These are phyloP conservation scores for Trichogramma dendrolimi DNA, from an alignment of 2,888 invertebrate genomes.

Conservation along the genomic window DNA sequence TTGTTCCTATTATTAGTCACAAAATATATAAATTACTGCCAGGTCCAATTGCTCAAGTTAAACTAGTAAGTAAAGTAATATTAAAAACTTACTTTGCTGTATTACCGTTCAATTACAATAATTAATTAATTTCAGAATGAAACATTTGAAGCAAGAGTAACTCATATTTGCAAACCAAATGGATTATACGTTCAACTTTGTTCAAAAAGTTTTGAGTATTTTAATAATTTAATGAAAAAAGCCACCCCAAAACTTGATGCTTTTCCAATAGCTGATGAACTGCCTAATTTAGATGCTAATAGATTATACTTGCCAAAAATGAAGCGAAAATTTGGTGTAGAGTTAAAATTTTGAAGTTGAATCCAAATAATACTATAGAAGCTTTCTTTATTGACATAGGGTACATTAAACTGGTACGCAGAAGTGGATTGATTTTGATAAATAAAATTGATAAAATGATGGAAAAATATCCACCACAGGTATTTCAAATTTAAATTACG, in stretches of 20 bases:
- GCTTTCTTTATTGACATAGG: slow-evolving; percentile 10
- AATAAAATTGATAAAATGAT: slow-evolving; percentile 5
- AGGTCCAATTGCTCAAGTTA: not conserved
- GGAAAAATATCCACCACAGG: slow-evolving; percentile 10
- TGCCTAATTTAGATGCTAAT: not conserved
- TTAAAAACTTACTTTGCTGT: not conserved
- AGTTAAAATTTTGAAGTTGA: not conserved
- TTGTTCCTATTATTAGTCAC: not conserved
- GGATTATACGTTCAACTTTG: not conserved
- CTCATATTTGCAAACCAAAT: not conserved
- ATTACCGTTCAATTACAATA: not conserved
- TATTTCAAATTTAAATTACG: not conserved
- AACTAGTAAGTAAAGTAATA: slow-evolving; percentile 2
- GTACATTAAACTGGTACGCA: not conserved
- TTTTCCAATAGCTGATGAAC: too few species aligned
- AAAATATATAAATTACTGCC: not conserved
- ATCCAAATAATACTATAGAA: not conserved
- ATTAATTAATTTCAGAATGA: not conserved
- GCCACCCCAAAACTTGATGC: not conserved
- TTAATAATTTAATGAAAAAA: slow-evolving; percentile 6
- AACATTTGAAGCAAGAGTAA: slow-evolving; percentile 1
- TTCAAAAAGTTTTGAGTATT: slow-evolving; percentile 1
- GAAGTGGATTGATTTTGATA: not conserved
- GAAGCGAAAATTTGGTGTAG: slow-evolving; percentile 1
- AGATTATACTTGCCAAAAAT: slow-evolving; percentile 4